Base-by-base conservation (phyloP, 2,113 vertebrate species). In the Phrynosoma blainvillii region DNA sequence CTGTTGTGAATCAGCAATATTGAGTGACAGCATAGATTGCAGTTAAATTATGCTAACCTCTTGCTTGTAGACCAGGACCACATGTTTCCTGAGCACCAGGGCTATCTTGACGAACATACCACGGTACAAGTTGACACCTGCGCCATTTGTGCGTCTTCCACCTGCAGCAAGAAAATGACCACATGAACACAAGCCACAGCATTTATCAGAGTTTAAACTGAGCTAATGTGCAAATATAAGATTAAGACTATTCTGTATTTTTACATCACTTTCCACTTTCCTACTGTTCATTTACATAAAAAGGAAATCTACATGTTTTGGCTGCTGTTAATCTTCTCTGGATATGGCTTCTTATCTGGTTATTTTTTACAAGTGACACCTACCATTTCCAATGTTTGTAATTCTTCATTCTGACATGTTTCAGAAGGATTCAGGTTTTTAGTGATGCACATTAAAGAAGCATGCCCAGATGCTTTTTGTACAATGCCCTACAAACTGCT, bases 91-190 rank as follows among this genome's bases (percentile, higher is more conserved):
- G 98, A 0, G 98, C 98, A 79, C 98, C 98, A 0, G 98, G 97
- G 74, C 96, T 97, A 81, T 97, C 97, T 81, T 98, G 97, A 5
- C 98, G 97, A 84, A 99, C 95, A 0, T 97, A 96, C 98, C 98
- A 99, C 0, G 99, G 98, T 0, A 99, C 99, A 77, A 99, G 94
- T 79, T 99, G 99, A 95, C 99, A 99, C 82, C 98, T 96, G 84
- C 98, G 98, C 99, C 99, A 99, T 82, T 99, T 99, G 95, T 99
- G 99, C 1, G 98, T 98, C 95, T 99, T 99, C 98, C 98, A 99
- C 90, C 99, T 99, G 91, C 84, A 96, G 91, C 0, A 10, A 4
- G n/a, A 76, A 42, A 47, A 25, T 81, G 87, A 62, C 73, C 16
- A 89, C 62, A 30, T 87, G 12, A 75, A 86, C 25, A 87, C 0